Percentiles rank a stretch among this genome's conserved stretches.
Evolutionary conservation across 2,797 vertebrate species (phyloP).

Genomic region (Gastrophryne carolinensis): DNA sequence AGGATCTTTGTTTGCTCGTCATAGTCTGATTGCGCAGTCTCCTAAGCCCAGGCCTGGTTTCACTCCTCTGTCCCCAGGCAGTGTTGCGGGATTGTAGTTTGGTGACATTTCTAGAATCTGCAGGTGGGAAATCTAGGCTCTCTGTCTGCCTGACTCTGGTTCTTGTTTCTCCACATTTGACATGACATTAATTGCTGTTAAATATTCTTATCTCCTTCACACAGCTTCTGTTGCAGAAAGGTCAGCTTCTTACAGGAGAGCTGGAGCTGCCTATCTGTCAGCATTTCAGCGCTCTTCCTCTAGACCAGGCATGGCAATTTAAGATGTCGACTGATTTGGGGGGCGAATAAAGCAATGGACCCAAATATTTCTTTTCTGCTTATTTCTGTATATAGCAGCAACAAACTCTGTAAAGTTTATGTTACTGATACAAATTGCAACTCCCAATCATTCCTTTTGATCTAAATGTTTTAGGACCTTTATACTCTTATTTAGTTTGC

Average conservation of each 20-base stretch:
- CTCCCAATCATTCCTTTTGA: too few relatives aligned
- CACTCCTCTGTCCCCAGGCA: slow-evolving; percentile 3
- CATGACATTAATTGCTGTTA: slow-evolving; percentile 71
- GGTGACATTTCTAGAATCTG: slow-evolving; percentile 39
- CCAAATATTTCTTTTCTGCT: neutral
- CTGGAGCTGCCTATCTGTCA: slow-evolving; percentile 39
- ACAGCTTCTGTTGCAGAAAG: slow-evolving; percentile 66
- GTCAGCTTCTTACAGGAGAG: slow-evolving; percentile 56
- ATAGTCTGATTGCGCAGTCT: neutral
- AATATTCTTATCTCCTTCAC: slow-evolving; percentile 70
- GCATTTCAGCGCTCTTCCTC: slow-evolving; percentile 23
- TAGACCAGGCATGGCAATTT: slow-evolving; percentile 15
- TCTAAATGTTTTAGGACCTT: too few relatives aligned
- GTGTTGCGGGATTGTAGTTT: slow-evolving; percentile 21
- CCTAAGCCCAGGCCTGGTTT: neutral
- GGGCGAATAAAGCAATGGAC: neutral
- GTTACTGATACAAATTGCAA: too few relatives aligned
- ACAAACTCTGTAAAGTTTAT: neutral
- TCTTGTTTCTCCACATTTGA: slow-evolving; percentile 54
- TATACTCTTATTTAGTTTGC: too few relatives aligned
- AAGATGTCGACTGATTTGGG: neutral
- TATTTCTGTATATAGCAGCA: neutral
- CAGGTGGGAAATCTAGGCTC: slow-evolving; percentile 39
- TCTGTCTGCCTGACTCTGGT: slow-evolving; percentile 15
- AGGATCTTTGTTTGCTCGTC: too few relatives aligned